Evolutionary conservation across 2,113 vertebrate genomes (phyloP).

Genomic region (Trachemys scripta): DNA sequence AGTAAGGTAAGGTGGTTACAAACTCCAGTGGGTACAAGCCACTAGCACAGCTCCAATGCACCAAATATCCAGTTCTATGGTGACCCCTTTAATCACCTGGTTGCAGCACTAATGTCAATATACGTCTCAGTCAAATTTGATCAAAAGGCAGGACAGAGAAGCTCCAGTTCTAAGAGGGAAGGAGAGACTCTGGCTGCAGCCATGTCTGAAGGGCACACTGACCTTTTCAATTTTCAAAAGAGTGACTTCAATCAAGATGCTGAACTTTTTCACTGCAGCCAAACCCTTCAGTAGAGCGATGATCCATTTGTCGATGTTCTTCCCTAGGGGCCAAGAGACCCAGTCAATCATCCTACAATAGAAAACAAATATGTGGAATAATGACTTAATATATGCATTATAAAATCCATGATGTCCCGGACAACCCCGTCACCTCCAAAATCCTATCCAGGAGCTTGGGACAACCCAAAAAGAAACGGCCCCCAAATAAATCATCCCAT

Average conservation of each 20-base stretch:
- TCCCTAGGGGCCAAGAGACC: conserved; percentile 87
- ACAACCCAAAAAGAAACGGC: neutral
- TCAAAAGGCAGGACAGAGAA: neutral
- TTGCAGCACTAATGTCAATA: neutral
- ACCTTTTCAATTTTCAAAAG: conserved; percentile 88
- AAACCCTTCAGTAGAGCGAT: conserved; percentile 85
- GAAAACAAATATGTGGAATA: conserved; percentile 5
- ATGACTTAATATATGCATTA: neutral
- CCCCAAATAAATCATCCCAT: neutral
- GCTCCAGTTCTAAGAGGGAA: neutral
- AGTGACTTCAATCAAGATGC: conserved; percentile 87
- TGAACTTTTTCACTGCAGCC: conserved; percentile 87
- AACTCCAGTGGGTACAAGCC: neutral
- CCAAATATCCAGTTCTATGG: neutral
- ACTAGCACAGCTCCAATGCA: neutral
- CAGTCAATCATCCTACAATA: conserved; percentile 86
- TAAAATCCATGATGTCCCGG: neutral
- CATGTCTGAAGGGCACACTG: conserved; percentile 35
- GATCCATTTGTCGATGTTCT: conserved; percentile 89
- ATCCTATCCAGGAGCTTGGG: neutral
- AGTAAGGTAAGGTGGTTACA: neutral
- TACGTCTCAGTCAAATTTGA: neutral
- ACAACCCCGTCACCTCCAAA: neutral
- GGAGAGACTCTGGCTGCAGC: neutral
- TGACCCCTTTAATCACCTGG: neutral